Evolutionary conservation across 2,797 vertebrate genomes (phyloP), one percentile per base, ranked within the genome.

Genomic region (Melanotaenia trifasciata): DNA sequence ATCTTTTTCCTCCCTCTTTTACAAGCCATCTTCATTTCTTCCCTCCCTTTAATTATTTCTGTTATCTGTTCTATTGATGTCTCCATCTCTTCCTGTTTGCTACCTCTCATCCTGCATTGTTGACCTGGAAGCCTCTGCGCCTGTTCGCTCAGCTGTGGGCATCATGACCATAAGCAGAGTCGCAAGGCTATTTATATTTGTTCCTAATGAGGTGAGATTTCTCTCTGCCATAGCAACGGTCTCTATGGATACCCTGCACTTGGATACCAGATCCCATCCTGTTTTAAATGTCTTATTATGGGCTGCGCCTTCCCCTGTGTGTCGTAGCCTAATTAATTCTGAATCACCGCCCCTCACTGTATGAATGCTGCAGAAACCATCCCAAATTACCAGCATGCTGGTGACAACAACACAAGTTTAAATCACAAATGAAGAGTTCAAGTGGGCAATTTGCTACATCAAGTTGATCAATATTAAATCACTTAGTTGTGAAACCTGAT

Each of bases 171-270:
- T 84, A 85, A 91, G 86, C 86, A 73, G 78, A 91, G 87, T 89
- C 68, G 89, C 86, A 74, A 70, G 88, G 89, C 92, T 94, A 93
- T 93, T 93, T 94, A 93, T 94, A 94, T 93, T 93, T 92, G 90
- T 93, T 92, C 90, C 90, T 94, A 93, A 94, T 93, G 92, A 94
- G 90, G 89, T 90, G 90, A 91, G 90, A 90, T 93, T 90, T 90
- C 84, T 88, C 87, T 87, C 86, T 78, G 88, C 91, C 94, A 92
- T 94, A 92, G 93, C 91, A 93, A 94, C 93, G 9, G 92, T 94
- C 92, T 93, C 94, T 93, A 94, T 94, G 94, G 94, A 93, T 93
- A 94, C 93, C 85, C 85, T 87, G 90, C 91, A 86, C 90, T 92
- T 93, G 90, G 92, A 92, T 91, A 93, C 92, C 84, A 89, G 87